phyloP scores from a whole-genome alignment of 1,140 invertebrate species.

The Temnothorax curvispinosus region DNA sequence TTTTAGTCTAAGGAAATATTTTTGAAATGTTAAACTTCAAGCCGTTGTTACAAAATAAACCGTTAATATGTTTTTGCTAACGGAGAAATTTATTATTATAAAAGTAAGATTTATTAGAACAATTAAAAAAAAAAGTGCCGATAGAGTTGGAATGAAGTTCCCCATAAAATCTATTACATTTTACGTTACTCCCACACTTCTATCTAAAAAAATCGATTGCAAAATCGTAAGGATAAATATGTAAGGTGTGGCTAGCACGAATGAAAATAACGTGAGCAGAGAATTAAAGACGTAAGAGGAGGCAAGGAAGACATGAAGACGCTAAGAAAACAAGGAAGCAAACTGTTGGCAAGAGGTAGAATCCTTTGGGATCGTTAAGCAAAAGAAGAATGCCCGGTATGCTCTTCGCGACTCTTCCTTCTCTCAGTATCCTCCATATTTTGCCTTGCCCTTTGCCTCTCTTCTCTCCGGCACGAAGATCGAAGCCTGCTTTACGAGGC shows the following conservation, averaged over 20 bases:
- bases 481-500: constrained; percentile 51
- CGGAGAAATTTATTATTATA: neutral
- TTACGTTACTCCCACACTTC: neutral
- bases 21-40: neutral
- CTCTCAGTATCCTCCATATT: constrained; percentile 29
- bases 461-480: constrained; percentile 19
- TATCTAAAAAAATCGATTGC: neutral
- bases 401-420: constrained; percentile 19
- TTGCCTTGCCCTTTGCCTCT: constrained; percentile 26
- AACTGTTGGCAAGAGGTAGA: neutral
- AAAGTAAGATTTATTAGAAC: no score
- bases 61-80: neutral
- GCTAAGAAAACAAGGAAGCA: constrained; percentile 16
- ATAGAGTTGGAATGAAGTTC: neutral
- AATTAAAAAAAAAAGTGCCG: neutral
- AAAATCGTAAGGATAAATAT: constrained; percentile 20
- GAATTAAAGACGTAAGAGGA: neutral
- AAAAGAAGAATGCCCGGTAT: constrained; percentile 7
- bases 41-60: neutral
- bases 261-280: constrained; percentile 16
- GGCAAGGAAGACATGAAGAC: neutral
- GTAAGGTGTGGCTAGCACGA: constrained; percentile 7
- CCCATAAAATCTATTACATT: neutral
- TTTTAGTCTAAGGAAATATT: neutral
- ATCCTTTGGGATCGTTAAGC: constrained; percentile 21